Percentiles rank a stretch among this genome's conserved stretches.
Conservation (phyloP, 2,113 vertebrate genomes). For the Acanthochromis polyacanthus region DNA sequence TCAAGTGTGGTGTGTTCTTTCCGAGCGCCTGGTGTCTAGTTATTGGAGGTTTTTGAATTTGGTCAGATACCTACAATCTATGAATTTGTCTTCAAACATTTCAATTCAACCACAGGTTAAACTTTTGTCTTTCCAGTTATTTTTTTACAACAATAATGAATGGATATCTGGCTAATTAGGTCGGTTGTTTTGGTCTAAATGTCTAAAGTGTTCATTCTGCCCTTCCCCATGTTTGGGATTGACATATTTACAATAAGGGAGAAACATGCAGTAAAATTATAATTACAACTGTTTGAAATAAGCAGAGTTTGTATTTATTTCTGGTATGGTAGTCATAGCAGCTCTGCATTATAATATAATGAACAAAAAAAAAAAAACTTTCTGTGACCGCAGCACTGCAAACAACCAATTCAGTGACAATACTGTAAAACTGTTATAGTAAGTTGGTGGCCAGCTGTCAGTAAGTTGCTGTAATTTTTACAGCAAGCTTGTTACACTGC, state of each 20-base stretch:
- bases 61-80: not conserved
- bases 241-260: too few species aligned
- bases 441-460: constrained; percentile 18
- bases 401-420: not conserved
- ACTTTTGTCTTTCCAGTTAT: not conserved
- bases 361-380: not conserved
- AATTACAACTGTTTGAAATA: too few species aligned
- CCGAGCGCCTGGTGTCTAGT: too few species aligned
- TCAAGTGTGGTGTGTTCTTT: too few species aligned
- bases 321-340: not conserved
- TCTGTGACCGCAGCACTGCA: constrained; percentile 9
- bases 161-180: too few species aligned
- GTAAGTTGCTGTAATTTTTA: constrained; percentile 31
- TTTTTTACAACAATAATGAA: not conserved
- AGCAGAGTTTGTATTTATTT: too few species aligned
- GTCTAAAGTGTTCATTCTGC: too few species aligned
- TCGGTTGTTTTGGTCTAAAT: too few species aligned
- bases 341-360: not conserved
- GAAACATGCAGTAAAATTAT: too few species aligned
- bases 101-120: not conserved
- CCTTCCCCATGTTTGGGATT: too few species aligned
- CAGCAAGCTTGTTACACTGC: constrained; percentile 28
- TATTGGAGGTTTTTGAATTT: not conserved
- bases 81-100: not conserved
- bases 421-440: constrained; percentile 7